Conservation (phyloP, 1,140 invertebrate species). For the Aradophagus sp. region DNA sequence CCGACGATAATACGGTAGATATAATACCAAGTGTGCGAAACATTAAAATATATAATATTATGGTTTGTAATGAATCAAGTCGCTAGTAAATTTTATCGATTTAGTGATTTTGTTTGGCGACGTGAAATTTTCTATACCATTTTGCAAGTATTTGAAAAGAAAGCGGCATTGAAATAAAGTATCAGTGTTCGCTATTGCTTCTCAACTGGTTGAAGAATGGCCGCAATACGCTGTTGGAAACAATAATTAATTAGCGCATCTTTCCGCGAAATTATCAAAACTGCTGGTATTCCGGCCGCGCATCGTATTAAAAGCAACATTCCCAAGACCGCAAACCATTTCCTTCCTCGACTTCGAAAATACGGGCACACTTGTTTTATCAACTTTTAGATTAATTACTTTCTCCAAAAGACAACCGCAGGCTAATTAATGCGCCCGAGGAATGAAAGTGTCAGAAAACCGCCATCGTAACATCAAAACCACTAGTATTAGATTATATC, state of each 20-base stretch:
- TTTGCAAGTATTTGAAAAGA: no score
- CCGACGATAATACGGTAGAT: no score
- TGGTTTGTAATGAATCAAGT: no score
- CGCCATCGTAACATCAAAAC: slow-evolving; percentile 15
- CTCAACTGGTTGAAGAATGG: background rate
- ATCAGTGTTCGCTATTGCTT: no score
- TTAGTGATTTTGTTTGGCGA: no score
- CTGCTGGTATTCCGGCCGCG: slow-evolving; percentile 2
- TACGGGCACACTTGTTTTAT: slow-evolving; percentile 26
- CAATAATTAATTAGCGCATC: slow-evolving; percentile 1
- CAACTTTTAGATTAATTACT: slow-evolving; percentile 42
- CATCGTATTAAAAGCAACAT: slow-evolving; percentile 21
- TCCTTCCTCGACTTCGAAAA: slow-evolving; percentile 27
- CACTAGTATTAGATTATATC: slow-evolving; percentile 15
- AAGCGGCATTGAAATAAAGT: no score
- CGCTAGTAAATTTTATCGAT: no score
- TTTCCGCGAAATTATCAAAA: slow-evolving; percentile 19
- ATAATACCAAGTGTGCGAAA: no score
- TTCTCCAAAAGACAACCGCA: slow-evolving; percentile 31
- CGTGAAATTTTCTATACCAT: no score
- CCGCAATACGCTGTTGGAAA: background rate
- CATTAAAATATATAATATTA: no score
- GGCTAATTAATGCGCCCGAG: slow-evolving; percentile 22
- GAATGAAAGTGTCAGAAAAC: slow-evolving; percentile 30
- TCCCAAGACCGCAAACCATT: slow-evolving; percentile 28